Conservation (phyloP, 2,113 vertebrate species). For the Alosa alosa region DNA sequence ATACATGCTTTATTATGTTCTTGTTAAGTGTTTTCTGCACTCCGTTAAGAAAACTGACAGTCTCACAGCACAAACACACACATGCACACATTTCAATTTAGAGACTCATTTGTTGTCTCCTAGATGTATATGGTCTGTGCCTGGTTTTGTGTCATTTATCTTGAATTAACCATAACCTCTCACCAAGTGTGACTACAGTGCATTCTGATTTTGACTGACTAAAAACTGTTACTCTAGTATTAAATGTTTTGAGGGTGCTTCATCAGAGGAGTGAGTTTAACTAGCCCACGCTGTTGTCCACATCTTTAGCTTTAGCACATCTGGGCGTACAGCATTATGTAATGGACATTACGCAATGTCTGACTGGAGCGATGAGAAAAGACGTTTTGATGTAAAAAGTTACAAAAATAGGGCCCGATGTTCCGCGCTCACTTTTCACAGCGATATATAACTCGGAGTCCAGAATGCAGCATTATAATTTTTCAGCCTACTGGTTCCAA, state of each 20-base stretch:
- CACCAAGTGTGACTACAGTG: not conserved
- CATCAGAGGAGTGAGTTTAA: not conserved
- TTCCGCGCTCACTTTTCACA: not conserved
- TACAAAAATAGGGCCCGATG: not conserved
- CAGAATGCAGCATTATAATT: not conserved
- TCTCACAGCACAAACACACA: not conserved
- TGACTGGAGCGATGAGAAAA: constrained; percentile 27
- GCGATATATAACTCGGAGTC: not conserved
- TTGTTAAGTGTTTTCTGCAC: not conserved
- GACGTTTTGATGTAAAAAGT: not conserved
- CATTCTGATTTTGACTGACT: not conserved
- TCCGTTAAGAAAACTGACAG: not conserved
- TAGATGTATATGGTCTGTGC: not conserved
- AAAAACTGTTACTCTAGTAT: not conserved
- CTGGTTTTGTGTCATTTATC: not conserved
- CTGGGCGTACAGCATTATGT: constrained; percentile 46
- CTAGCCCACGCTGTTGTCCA: not conserved
- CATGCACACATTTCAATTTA: not conserved
- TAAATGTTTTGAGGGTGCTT: not conserved
- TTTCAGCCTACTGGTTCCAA: not conserved
- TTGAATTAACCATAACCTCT: not conserved
- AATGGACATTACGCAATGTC: constrained; percentile 55
- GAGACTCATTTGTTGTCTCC: not conserved
- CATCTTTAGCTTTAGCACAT: not conserved
- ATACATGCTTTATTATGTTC: not conserved